A percentile compares a stretch with the other conserved stretches of the same genome.
These are phyloP conservation scores for Oreortyx pictus DNA, from an alignment of 2,797 vertebrate species.

Conservation along the genomic window DNA sequence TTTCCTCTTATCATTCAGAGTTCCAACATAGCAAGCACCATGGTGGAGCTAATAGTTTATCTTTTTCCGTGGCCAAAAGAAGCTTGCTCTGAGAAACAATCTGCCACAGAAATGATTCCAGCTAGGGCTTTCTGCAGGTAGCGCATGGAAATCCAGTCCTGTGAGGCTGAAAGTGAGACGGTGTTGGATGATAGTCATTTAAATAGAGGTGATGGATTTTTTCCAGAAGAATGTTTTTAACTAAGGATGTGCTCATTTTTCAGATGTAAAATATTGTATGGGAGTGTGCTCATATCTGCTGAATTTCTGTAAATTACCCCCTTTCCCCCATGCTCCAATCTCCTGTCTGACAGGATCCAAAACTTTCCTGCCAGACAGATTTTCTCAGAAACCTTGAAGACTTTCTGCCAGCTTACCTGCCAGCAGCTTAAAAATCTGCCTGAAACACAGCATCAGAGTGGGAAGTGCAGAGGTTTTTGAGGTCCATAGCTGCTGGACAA, in stretches of 20 bases:
- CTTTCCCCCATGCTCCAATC: background rate
- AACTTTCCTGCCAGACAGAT: conserved; percentile 26
- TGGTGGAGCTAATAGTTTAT: background rate
- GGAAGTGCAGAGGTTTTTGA: background rate
- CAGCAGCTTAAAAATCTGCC: background rate
- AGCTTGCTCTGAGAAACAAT: conserved; percentile 2
- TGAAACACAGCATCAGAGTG: background rate
- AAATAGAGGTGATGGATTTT: background rate
- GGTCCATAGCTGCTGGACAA: background rate
- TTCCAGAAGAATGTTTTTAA: conserved; percentile 3
- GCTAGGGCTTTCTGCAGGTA: background rate
- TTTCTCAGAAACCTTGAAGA: conserved; percentile 2
- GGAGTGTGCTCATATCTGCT: conserved; percentile 3
- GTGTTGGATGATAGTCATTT: background rate
- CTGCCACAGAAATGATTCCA: conserved; percentile 20
- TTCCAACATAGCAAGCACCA: background rate
- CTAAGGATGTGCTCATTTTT: conserved; percentile 27
- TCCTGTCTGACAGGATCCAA: conserved; percentile 26
- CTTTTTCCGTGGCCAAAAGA: background rate
- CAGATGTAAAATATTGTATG: conserved; percentile 6
- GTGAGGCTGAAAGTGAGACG: background rate
- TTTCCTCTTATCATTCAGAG: conserved; percentile 35
- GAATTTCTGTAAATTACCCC: conserved; percentile 15
- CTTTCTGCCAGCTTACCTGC: background rate
- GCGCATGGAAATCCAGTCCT: background rate